These are phyloP conservation scores for Operophtera brumata DNA, from an alignment of 2,888 invertebrate species.

Conservation along the genomic window DNA sequence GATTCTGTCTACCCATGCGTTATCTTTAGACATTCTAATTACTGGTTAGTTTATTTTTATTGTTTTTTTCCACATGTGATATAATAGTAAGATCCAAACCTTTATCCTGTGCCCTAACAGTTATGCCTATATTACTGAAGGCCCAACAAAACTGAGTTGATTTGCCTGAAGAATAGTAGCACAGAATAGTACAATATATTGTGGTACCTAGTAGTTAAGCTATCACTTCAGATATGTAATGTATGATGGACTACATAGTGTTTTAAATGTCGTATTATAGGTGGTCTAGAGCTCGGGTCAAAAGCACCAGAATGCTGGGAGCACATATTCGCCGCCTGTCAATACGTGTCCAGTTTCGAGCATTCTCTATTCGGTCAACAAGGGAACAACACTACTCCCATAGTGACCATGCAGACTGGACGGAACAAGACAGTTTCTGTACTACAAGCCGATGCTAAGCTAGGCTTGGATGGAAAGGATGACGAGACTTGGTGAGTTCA, in stretches of 20 bases:
- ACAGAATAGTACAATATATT: no score
- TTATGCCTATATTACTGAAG: no score
- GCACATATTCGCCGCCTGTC: constrained; percentile 95
- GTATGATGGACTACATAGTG: no score
- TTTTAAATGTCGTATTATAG: constrained; percentile 38
- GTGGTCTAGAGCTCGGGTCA: constrained; percentile 94
- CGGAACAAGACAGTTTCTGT: constrained; percentile 82
- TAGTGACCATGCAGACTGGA: constrained; percentile 84
- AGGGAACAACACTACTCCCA: constrained; percentile 83
- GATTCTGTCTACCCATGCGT: constrained; percentile 92
- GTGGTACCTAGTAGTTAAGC: background rate
- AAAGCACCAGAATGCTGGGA: constrained; percentile 97
- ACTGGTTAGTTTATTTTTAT: constrained; percentile 50
- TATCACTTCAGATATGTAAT: no score
- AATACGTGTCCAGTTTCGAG: constrained; percentile 95
- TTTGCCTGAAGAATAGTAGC: no score
- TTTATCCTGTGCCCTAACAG: no score
- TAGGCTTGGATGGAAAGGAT: constrained; percentile 77
- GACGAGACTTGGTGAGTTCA: constrained; percentile 87
- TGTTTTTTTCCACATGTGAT: background rate
- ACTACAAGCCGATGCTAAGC: constrained; percentile 80
- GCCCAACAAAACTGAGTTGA: no score
- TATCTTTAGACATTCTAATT: constrained; percentile 95
- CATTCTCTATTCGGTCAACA: constrained; percentile 94
- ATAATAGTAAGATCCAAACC: no score